These are phyloP conservation scores for Cebus imitator DNA, from an alignment of 2,113 vertebrate species.

Conservation along the genomic window DNA sequence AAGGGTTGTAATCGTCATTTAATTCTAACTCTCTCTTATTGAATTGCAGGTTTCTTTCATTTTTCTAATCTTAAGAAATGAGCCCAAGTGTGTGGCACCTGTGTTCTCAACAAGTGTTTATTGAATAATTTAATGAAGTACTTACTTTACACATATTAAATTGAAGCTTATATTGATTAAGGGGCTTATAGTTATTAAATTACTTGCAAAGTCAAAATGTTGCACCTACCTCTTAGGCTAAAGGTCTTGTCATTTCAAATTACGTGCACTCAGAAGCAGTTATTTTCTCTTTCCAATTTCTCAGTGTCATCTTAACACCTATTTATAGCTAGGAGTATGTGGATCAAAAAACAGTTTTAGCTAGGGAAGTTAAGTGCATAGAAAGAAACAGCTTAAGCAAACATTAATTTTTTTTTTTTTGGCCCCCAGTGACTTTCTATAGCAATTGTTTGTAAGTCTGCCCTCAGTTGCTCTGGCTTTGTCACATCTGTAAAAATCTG, in stretches of 20 bases:
- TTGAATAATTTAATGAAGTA: neutral
- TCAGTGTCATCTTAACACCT: neutral
- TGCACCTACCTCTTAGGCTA: neutral
- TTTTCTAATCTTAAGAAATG: neutral
- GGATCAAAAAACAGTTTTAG: neutral
- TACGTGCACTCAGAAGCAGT: neutral
- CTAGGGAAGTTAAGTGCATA: accelerated
- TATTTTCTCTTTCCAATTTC: neutral
- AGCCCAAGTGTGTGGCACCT: neutral
- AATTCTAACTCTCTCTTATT: neutral
- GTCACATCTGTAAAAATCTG: conserved; percentile 52
- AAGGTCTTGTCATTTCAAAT: neutral
- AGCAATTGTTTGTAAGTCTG: neutral
- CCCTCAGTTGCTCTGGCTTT: conserved; percentile 47
- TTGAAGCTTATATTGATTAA: neutral
- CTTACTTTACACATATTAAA: neutral
- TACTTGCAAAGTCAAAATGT: neutral
- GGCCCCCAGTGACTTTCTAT: neutral
- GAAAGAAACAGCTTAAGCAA: neutral
- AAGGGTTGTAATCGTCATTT: accelerated
- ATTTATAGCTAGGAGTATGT: neutral
- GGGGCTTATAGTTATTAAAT: neutral
- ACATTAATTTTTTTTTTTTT: neutral
- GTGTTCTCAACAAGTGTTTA: neutral
- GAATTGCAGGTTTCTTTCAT: neutral